Conservation (phyloP, 2,888 invertebrate genomes). For the Nowickia ferox region DNA sequence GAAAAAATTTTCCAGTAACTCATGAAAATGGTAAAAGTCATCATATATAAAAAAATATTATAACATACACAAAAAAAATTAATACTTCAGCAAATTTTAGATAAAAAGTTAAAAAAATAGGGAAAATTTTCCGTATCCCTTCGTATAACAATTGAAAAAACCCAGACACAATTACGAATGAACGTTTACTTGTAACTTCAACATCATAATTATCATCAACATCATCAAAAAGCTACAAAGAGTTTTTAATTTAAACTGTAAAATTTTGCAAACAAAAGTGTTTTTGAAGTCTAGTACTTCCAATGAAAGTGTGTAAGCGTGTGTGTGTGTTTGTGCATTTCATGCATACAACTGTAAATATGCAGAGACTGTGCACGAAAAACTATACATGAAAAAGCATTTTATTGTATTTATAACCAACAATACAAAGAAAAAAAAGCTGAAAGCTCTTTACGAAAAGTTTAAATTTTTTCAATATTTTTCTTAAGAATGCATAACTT, state of each 20-base stretch:
- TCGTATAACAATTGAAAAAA: constrained; percentile 36
- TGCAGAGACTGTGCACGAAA: neutral
- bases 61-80: too few relatives aligned
- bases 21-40: too few relatives aligned
- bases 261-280: constrained; percentile 58
- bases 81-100: neutral
- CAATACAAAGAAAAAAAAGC: too few relatives aligned
- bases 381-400: neutral
- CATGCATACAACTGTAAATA: neutral
- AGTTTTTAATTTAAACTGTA: constrained; percentile 54
- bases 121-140: constrained; percentile 34
- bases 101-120: constrained; percentile 4
- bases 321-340: neutral
- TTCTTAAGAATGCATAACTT: too few relatives aligned
- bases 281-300: constrained; percentile 57
- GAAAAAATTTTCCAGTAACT: too few relatives aligned
- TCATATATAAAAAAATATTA: too few relatives aligned
- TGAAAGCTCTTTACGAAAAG: too few relatives aligned
- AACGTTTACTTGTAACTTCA: constrained; percentile 23
- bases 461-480: too few relatives aligned
- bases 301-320: neutral
- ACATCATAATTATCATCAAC: constrained; percentile 37
- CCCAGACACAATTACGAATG: constrained; percentile 36
- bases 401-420: too few relatives aligned
- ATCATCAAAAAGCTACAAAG: constrained; percentile 43